A percentile compares a stretch with the other conserved stretches of the same genome.
These are phyloP conservation scores for Blastobasis adustella DNA, from an alignment of 2,888 invertebrate species.

Conservation along the genomic window DNA sequence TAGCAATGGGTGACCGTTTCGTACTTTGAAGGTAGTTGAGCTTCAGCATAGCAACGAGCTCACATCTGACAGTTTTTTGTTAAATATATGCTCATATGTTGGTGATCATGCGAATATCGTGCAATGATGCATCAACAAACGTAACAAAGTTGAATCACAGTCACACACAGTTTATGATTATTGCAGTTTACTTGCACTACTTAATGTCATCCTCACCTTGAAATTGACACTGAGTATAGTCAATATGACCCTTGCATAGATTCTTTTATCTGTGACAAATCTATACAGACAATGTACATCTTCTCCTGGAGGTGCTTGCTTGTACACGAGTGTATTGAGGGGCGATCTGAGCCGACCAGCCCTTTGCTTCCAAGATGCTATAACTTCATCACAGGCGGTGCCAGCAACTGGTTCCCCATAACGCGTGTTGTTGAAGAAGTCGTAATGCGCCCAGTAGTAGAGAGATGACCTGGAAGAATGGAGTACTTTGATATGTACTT, in stretches of 20 bases:
- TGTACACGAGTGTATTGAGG: constrained; percentile 90
- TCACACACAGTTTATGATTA: too few relatives aligned
- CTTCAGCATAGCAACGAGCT: too few relatives aligned
- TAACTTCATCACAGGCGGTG: constrained; percentile 90
- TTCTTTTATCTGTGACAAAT: constrained; percentile 87
- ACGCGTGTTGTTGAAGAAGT: constrained; percentile 93
- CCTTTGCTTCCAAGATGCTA: constrained; percentile 87
- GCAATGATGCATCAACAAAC: too few relatives aligned
- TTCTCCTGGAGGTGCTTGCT: constrained; percentile 80
- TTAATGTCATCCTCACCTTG: constrained; percentile 66
- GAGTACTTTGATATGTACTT: background rate
- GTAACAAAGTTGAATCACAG: too few relatives aligned
- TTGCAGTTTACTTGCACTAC: too few relatives aligned
- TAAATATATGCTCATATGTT: too few relatives aligned
- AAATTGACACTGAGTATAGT: constrained; percentile 87
- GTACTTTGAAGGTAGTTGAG: too few relatives aligned
- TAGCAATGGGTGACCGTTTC: too few relatives aligned
- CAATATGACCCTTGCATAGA: constrained; percentile 87
- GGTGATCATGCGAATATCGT: too few relatives aligned
- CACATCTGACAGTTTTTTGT: too few relatives aligned
- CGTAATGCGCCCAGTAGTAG: constrained; percentile 96
- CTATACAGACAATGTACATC: constrained; percentile 89
- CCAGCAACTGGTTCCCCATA: constrained; percentile 88
- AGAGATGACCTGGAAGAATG: constrained; percentile 80
- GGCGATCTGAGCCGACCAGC: constrained; percentile 87